Evolutionary conservation across 2,888 invertebrate genomes (phyloP).

Genomic region (Eledona agricola): DNA sequence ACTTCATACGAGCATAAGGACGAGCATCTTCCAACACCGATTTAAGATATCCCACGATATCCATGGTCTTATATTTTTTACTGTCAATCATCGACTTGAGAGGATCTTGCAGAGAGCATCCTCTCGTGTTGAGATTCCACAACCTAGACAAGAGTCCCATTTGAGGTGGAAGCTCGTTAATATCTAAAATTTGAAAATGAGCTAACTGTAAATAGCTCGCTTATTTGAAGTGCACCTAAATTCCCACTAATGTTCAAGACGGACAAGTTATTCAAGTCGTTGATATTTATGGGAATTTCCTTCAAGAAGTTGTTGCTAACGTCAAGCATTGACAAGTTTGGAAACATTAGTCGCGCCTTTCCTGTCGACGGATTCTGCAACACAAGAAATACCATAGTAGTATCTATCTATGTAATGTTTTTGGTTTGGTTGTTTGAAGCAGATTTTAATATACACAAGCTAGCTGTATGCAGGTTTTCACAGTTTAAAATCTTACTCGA

Average conservation of each 20-base stretch:
- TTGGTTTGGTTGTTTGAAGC: too few species aligned
- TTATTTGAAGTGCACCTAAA: conserved; percentile 62
- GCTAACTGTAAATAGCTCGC: conserved; percentile 23
- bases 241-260: conserved; percentile 93
- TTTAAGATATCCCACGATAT: conserved; percentile 92
- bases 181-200: conserved; percentile 66
- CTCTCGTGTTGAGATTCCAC: conserved; percentile 94
- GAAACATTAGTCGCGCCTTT: conserved; percentile 83
- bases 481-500: conserved; percentile 65
- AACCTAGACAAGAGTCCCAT: conserved; percentile 93
- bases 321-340: conserved; percentile 93
- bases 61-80: conserved; percentile 95
- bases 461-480: too few species aligned
- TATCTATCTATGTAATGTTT: too few species aligned
- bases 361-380: conserved; percentile 64
- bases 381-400: too few species aligned
- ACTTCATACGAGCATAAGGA: conserved; percentile 93
- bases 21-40: conserved; percentile 88
- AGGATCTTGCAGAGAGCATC: conserved; percentile 89
- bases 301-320: conserved; percentile 86
- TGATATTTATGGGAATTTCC: conserved; percentile 83
- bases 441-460: too few species aligned
- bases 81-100: conserved; percentile 89
- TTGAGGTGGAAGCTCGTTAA: conserved; percentile 90
- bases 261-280: conserved; percentile 87